Conservation (phyloP, 2,888 invertebrate species). For the Didymodactylos carnosus region DNA sequence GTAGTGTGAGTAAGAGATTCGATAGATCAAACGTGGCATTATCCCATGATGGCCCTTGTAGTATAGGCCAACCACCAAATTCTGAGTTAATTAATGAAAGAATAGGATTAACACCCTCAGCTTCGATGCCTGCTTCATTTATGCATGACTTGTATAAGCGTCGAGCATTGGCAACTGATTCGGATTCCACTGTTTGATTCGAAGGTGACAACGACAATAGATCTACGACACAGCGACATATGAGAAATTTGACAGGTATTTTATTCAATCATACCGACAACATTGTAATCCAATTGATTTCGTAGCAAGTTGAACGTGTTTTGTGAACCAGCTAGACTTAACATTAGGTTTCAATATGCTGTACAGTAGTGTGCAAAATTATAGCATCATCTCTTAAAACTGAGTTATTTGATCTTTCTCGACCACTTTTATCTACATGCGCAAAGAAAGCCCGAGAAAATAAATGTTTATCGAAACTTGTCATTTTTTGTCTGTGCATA, state of each 20-base stretch:
- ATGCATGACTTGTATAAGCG: conserved; percentile 74
- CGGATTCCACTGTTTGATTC: conserved; percentile 33
- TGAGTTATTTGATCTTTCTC: too few relatives aligned
- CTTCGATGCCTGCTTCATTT: conserved; percentile 69
- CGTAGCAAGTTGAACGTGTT: neutral
- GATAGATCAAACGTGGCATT: neutral
- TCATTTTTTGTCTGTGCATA: too few relatives aligned
- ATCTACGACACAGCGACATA: neutral
- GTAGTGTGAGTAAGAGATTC: neutral
- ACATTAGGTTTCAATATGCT: neutral
- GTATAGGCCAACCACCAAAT: conserved; percentile 16
- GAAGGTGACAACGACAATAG: neutral
- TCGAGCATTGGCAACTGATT: conserved; percentile 67
- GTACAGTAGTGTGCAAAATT: too few relatives aligned
- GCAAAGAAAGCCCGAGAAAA: too few relatives aligned
- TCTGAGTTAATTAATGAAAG: conserved; percentile 45
- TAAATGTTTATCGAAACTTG: too few relatives aligned
- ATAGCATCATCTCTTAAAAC: too few relatives aligned
- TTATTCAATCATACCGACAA: neutral
- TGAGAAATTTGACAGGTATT: neutral
- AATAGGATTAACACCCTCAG: conserved; percentile 60
- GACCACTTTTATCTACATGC: too few relatives aligned
- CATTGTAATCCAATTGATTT: neutral
- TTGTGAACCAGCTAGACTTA: neutral
- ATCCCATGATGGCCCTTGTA: neutral